Evolutionary conservation across 2,888 invertebrate species (phyloP), one percentile per base, ranked within the genome.

Genomic region (Andrena flavipes): DNA sequence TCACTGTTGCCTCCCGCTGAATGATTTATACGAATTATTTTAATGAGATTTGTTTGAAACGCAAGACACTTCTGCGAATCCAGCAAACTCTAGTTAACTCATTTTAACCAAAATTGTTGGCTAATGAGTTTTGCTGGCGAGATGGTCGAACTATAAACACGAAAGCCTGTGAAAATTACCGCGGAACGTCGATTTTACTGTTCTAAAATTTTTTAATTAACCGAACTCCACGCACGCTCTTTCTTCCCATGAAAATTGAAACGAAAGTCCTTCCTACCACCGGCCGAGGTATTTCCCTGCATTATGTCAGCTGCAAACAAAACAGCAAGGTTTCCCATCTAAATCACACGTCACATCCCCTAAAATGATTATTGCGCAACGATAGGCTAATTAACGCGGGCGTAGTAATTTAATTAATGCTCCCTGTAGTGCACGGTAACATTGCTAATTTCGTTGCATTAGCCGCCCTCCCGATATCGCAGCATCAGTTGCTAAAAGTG

Each of bases 381-480:
- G 67, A 80, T 67, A 71, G 30, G 80, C 65, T 80, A 81, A 81
- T 80, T 80, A 80, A 81, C 81, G 71, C 62, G 64, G 20, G 16
- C 49, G 54, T 29, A 35, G 56, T 81, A 72, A 80, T 80, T 80
- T 72, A 80, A 80, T 80, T 80, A 80, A 73, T 64, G 49, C 64
- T 51, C 64, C 73, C 68, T 23, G 80, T 73, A 59, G 67, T 35
- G 26, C 26, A 16, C 35, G 49, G 56, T 73, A 49, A 69, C 64
- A 64, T 81, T 69, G 63, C 63, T 63, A 81, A 63, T 81, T 81
- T 73, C 49, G 42, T 64, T 69, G 54, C 81, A 49, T 76, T 72
- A 64, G 51, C 48, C 30, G 10, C 20, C 13, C 26, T 1, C 2
- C 65, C 20, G 80, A 60, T 54, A 79, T 71, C 10, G 67, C 65